A percentile compares a stretch with the other conserved stretches of the same genome.
phyloP scores from a whole-genome alignment of 1,140 invertebrate genomes.

The Drosophila sp. region DNA sequence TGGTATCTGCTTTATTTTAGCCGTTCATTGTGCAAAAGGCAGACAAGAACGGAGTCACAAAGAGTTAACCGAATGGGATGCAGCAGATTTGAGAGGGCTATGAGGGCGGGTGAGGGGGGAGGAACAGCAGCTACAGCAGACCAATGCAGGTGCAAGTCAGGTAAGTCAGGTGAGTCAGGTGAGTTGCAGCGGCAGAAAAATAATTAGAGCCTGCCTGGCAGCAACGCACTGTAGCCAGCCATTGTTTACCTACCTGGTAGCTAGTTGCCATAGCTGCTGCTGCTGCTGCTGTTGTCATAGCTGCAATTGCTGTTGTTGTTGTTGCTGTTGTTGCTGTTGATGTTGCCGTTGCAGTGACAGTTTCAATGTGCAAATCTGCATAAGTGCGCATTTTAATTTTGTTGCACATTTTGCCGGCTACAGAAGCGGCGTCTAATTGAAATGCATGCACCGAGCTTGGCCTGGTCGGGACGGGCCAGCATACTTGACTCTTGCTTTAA shows the following conservation, averaged over 20 bases:
- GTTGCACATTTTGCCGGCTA: conserved; percentile 81
- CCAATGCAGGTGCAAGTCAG: conserved; percentile 51
- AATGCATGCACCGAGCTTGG: conserved; percentile 67
- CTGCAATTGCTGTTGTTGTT: neutral
- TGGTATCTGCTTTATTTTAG: conserved; percentile 72
- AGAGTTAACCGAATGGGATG: conserved; percentile 30
- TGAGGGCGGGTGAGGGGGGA: neutral
- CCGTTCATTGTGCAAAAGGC: conserved; percentile 75
- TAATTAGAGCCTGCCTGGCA: conserved; percentile 74
- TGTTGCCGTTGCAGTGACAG: conserved; percentile 68
- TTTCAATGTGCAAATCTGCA: conserved; percentile 83
- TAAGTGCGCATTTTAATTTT: conserved; percentile 84
- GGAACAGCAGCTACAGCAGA: conserved; percentile 14
- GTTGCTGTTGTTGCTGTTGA: conserved; percentile 4
- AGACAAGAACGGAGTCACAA: conserved; percentile 62
- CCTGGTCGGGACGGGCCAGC: neutral
- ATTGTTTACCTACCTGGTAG: conserved; percentile 42
- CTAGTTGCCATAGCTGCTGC: conserved; percentile 40
- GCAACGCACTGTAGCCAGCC: conserved; percentile 71
- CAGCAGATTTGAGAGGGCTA: neutral
- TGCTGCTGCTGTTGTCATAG: conserved; percentile 6
- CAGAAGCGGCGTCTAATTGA: conserved; percentile 75
- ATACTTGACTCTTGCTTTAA: conserved; percentile 71
- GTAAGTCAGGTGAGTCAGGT: conserved; percentile 59
- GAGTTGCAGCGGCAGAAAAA: conserved; percentile 75